Evolutionary conservation across 2,113 vertebrate species (phyloP), one percentile per base, ranked within the genome.

Genomic region (Passer domesticus): DNA sequence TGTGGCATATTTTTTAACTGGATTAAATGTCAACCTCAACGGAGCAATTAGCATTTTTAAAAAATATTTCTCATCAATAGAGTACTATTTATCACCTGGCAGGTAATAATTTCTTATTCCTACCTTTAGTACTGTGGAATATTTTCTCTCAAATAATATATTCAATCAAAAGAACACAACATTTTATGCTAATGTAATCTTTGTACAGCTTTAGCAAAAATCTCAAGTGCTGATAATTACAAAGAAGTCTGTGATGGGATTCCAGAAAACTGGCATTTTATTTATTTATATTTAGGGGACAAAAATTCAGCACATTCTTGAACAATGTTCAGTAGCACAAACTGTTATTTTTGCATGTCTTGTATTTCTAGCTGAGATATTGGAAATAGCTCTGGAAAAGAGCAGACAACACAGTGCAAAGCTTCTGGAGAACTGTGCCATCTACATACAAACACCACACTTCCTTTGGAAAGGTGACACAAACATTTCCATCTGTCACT

Each of bases 111-210:
- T 98, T 97, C 85, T 95, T 97, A 97, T 95, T 93, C 70, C 47
- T 90, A 87, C 94, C 93, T 90, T 96, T 96, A 96, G 74, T 92
- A 94, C 72, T 88, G 60, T 63, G 50, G 97, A 97, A 96, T 97
- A 96, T 97, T 97, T 97, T 94, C 78, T 83, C 91, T 80, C 88
- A 97, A 96, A 97, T 97, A 98, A 97, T 97, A 95, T 96, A 97
- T 97, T 98, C 96, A 98, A 97, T 97, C 97, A 96, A 95, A 97
- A 97, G 87, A 98, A 97, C 94, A 97, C 92, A 97, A 96, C 83
- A 97, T 92, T 97, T 98, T 97, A 98, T 98, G 98, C 90, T 97
- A 98, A 98, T 98, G 97, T 72, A 98, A 98, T 98, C 96, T 98
- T 97, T 97, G 89, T 97, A 89, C 96, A 93, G 72, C 69, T 96